These are phyloP conservation scores for Lutraria rhynchaena DNA, from an alignment of 1,140 invertebrate species.

Conservation along the genomic window DNA sequence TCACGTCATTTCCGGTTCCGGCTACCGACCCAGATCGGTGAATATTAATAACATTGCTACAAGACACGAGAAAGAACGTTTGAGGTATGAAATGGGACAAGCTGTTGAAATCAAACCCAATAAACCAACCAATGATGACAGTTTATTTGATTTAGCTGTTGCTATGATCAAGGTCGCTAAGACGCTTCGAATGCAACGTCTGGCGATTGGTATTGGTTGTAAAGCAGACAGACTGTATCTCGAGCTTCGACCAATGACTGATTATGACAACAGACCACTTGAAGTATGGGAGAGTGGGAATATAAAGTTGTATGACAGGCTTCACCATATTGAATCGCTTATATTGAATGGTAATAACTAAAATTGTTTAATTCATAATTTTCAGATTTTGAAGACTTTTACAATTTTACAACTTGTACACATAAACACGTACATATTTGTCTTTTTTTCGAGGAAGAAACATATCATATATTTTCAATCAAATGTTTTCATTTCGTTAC, in stretches of 20 bases:
- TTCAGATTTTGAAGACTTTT: too few species aligned
- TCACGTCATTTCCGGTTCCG: constrained; percentile 37
- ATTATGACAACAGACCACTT: background rate
- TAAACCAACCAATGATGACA: constrained; percentile 8
- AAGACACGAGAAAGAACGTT: constrained; percentile 14
- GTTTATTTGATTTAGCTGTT: constrained; percentile 12
- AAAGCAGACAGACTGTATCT: constrained; percentile 27
- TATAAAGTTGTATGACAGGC: background rate
- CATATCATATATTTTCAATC: too few species aligned
- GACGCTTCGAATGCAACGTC: background rate
- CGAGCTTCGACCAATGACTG: constrained; percentile 25
- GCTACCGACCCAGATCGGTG: constrained; percentile 30
- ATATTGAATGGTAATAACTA: constrained; percentile 9
- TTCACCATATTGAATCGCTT: background rate
- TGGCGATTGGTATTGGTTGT: constrained; percentile 32
- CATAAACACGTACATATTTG: too few species aligned
- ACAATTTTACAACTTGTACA: too few species aligned
- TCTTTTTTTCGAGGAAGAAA: too few species aligned
- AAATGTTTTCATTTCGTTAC: too few species aligned
- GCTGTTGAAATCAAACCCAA: constrained; percentile 44
- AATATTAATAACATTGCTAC: constrained; percentile 36
- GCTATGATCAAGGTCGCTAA: constrained; percentile 12
- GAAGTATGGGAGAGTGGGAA: constrained; percentile 42
- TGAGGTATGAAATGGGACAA: constrained; percentile 40
- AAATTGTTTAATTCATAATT: too few species aligned